A percentile compares a stretch with the other conserved stretches of the same genome.
These are phyloP conservation scores for Pelusios castaneus DNA, from an alignment of 2,113 vertebrate species.

Conservation along the genomic window DNA sequence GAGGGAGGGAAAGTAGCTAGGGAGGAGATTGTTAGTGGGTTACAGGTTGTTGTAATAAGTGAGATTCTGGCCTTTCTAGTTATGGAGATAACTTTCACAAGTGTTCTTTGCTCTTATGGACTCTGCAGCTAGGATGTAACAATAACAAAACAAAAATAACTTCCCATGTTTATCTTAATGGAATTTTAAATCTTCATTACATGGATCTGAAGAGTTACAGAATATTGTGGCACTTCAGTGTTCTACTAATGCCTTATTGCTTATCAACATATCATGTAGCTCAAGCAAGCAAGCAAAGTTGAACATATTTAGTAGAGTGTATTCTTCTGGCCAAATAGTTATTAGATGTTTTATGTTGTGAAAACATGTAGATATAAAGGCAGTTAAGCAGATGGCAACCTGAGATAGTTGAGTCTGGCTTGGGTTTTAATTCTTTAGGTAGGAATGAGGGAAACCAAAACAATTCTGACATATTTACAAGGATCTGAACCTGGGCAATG, in stretches of 20 bases:
- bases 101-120: too few species aligned
- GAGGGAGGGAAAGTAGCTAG: not conserved
- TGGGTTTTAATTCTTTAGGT: not conserved
- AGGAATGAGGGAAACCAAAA: not conserved
- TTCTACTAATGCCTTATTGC: not conserved
- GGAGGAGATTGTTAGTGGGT: not conserved
- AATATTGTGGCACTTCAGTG: too few species aligned
- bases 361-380: not conserved
- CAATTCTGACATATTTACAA: conserved; percentile 23
- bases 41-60: not conserved
- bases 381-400: conserved; percentile 17
- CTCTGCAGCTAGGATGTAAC: too few species aligned
- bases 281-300: not conserved
- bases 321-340: not conserved
- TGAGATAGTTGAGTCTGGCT: not conserved
- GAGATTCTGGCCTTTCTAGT: not conserved
- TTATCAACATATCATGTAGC: not conserved
- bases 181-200: too few species aligned
- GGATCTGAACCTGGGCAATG: conserved; percentile 1
- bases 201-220: too few species aligned
- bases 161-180: too few species aligned
- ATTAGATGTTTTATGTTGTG: not conserved
- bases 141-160: too few species aligned
- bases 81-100: too few species aligned
- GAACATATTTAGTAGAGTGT: not conserved